Base-by-base conservation (phyloP, 2,113 vertebrate species). In the Phainopepla nitens region DNA sequence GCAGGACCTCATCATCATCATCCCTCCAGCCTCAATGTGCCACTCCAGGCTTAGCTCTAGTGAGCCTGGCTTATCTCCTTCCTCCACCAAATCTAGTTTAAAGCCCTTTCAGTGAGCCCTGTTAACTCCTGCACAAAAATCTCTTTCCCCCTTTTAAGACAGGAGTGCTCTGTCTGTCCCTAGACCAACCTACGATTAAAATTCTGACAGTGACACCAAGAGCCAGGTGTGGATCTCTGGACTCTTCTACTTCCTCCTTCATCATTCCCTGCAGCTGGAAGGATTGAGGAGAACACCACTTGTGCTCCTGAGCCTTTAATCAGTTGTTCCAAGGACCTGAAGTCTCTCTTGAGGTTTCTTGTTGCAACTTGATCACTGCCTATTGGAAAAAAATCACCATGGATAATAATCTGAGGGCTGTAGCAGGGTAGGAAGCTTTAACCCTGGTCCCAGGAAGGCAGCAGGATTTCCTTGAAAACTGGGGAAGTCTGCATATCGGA, bases 21-120 rank as follows among this genome's bases (percentile, higher is more conserved):
- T 19, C 33, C 27, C n/a, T 71, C 58, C 64, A 53, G 47, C 2
- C 24, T 0, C 0, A 0, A 17, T 0, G 1, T 84, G 23, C 23
- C 2, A 3, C 17, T 6, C 15, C n/a, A 81, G 18, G 21, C 15
- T 68, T 58, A 14, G 31, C 19, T 29, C n/a, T 54, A 23, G 6
- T 13, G 13, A 78, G 9, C 23, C 36, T 81, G 15, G 23, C 33
- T 93, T 68, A 44, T 45, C 10, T n/a, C 8, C 19, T 69, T 71
- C 33, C 21, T 20, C 7, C 41, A 61, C 25, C 42, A 56, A 42
- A 84, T 36, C 14, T 9, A 19, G 29, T n/a, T 70, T 65, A 70
- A 61, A 81, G 27, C 9, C 71, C 51, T 47, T 39, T 42, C 53
- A 61, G 1, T 31, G 23, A 66, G 11, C 17, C 11, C 29, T 65